Evolutionary conservation across 2,113 vertebrate species (phyloP).

Genomic region (Myiozetetes cayanensis): DNA sequence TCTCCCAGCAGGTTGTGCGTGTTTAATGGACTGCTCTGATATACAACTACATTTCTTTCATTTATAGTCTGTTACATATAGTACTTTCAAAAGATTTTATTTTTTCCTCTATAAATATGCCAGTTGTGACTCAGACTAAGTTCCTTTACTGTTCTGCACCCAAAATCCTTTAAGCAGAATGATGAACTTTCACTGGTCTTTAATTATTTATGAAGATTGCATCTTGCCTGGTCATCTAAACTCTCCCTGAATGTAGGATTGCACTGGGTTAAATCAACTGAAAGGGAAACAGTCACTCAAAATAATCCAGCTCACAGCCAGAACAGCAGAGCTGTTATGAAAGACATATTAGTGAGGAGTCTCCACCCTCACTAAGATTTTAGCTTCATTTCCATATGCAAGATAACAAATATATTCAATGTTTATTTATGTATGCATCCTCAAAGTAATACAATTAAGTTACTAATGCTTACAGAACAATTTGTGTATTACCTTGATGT

Average conservation of each 20-base stretch:
- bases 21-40: slow-evolving; percentile 27
- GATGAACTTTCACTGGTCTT: background rate
- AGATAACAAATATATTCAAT: slow-evolving; percentile 3
- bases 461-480: slow-evolving; percentile 54
- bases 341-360: background rate
- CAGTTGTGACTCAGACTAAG: background rate
- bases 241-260: background rate
- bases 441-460: slow-evolving; percentile 62
- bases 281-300: background rate
- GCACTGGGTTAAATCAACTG: background rate
- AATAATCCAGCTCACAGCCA: background rate
- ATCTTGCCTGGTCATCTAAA: background rate
- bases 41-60: background rate
- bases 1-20: slow-evolving; percentile 34
- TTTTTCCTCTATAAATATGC: background rate
- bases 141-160: background rate
- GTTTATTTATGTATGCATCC: slow-evolving; percentile 43
- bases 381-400: background rate
- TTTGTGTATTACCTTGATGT: slow-evolving; percentile 46
- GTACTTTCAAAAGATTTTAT: background rate
- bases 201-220: background rate
- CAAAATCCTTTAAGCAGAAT: background rate
- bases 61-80: background rate
- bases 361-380: slow-evolving; percentile 23
- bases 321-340: background rate